A percentile compares a stretch with the other conserved stretches of the same genome.
Evolutionary conservation across 2,113 vertebrate genomes (phyloP).

Genomic region (Phaetusa simplex): DNA sequence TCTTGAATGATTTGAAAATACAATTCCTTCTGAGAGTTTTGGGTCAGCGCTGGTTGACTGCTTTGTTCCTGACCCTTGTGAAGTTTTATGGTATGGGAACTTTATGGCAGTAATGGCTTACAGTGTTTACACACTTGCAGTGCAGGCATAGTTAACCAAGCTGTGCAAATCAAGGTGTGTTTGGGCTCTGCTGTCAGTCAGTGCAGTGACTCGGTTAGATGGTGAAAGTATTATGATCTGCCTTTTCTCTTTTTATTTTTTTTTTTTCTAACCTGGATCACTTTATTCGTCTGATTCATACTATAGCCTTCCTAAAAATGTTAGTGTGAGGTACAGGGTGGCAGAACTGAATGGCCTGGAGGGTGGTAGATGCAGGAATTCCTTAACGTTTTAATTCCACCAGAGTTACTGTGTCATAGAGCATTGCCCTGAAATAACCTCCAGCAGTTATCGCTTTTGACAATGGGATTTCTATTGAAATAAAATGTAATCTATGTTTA

Average conservation of each 20-base stretch:
- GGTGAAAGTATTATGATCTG: not conserved
- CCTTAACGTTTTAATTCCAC: not conserved
- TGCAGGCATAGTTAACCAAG: not conserved
- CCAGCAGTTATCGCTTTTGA: not conserved
- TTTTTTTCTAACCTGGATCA: not conserved
- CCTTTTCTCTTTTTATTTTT: not conserved
- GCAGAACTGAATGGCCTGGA: not conserved
- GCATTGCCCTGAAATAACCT: not conserved
- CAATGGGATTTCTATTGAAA: not conserved
- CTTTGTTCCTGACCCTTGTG: not conserved
- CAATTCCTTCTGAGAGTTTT: not conserved
- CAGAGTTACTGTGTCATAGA: not conserved
- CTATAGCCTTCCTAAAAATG: not conserved
- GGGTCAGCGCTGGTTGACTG: not conserved
- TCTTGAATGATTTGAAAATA: not conserved
- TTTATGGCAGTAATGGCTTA: not conserved
- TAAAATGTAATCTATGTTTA: not conserved
- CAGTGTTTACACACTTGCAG: rapidly evolving
- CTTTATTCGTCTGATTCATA: not conserved
- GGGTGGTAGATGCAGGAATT: not conserved
- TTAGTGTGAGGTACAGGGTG: not conserved
- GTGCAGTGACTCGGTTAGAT: not conserved
- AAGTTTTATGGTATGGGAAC: not conserved
- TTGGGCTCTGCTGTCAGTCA: not conserved
- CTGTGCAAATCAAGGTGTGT: not conserved